Percentiles rank a stretch among this genome's conserved stretches.
Conservation (phyloP, 2,888 invertebrate genomes). For the Phengaris alcon region DNA sequence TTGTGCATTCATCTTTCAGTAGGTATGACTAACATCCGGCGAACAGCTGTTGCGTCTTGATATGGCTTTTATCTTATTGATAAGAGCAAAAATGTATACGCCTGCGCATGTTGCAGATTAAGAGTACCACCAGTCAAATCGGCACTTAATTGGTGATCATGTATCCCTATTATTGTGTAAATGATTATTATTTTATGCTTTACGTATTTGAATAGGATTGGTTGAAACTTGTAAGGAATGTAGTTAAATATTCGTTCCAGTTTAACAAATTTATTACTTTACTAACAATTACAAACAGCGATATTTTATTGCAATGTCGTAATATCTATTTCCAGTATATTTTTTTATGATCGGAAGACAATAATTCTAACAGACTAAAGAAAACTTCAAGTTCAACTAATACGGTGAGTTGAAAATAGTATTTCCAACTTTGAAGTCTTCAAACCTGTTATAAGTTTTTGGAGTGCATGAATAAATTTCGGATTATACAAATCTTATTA, state of each 20-base stretch:
- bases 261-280: not conserved
- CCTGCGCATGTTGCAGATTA: not conserved
- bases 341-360: not conserved
- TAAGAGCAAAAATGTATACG: not conserved
- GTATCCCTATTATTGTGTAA: not conserved
- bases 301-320: slow-evolving; percentile 4
- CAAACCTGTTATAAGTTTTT: slow-evolving; percentile 9
- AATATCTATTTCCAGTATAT: not conserved
- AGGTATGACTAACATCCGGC: slow-evolving; percentile 71
- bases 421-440: slow-evolving; percentile 18
- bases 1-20: slow-evolving; percentile 40
- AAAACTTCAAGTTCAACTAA: not conserved
- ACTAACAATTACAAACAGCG: not conserved
- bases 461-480: not conserved
- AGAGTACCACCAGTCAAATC: no score
- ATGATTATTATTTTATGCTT: not conserved
- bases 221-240: not conserved
- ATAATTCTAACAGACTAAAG: not conserved
- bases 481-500: slow-evolving; percentile 22
- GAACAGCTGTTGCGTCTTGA: slow-evolving; percentile 56
- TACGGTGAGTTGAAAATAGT: not conserved
- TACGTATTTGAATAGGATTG: not conserved
- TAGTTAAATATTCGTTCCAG: not conserved
- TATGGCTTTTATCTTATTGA: slow-evolving; percentile 7
- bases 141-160: not conserved